Evolutionary conservation across 2,113 vertebrate genomes (phyloP), one percentile per base, ranked within the genome.

Genomic region (Abramis brama): DNA sequence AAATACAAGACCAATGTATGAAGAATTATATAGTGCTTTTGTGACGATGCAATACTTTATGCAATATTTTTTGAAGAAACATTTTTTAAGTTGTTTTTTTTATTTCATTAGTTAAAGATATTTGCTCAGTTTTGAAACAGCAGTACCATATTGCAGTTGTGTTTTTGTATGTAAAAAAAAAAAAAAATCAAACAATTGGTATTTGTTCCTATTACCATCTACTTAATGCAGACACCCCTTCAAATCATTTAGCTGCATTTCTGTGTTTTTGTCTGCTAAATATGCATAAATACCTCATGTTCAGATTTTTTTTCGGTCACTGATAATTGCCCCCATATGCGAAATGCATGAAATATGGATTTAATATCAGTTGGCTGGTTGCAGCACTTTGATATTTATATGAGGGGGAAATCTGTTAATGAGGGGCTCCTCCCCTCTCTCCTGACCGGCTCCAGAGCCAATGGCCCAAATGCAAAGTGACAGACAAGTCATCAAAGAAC

Each of bases 391-490:
- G 86, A 64, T 81, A 86, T 82, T 83, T 86, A 75, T 74, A 86
- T 36, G 68, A 13, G 84, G 71, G 83, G 81, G 60, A 57, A 27
- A 78, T 27, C 59, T 74, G 79, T 60, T 95, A 94, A 94, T 94
- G 91, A 95, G 92, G 86, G 89, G 85, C 87, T 90, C 83, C 87
- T 88, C 79, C 79, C 47, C 90, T 89, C 83, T 89, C 85, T 87
- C 52, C 88, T 90, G 87, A 89, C 88, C 82, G 80, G 75, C 70
- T 43, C 83, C 86, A 85, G 75, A 86, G 86, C 89, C 83, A 85
- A 68, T 92, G 88, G 88, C 90, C 91, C 89, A 92, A 94, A 93
- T 91, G 89, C 86, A 92, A 89, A 87, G 85, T 91, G 93, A 93
- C 93, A 92, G 89, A 88, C 88, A 84, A 85, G 91, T 89, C 92